Percentiles rank a stretch among this genome's conserved stretches.
Evolutionary conservation across 2,888 invertebrate species (phyloP).

Genomic region (Scelioninae gen. 2): DNA sequence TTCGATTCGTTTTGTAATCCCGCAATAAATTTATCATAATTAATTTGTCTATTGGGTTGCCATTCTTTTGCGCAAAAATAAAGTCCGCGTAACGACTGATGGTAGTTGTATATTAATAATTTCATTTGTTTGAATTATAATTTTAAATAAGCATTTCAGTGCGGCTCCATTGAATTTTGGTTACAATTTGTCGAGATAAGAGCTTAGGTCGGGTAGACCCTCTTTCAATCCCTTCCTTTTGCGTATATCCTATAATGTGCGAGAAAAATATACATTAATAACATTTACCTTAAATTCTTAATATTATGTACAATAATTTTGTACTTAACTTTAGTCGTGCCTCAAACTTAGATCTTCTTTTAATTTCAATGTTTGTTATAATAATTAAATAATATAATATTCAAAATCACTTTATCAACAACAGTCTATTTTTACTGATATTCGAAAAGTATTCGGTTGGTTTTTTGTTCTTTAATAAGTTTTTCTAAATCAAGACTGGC

Average conservation of each 20-base stretch:
- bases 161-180: constrained; percentile 68
- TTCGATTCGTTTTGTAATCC: constrained; percentile 28
- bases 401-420: no score
- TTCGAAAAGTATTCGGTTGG: no score
- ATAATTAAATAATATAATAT: no score
- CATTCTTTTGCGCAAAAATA: constrained; percentile 65
- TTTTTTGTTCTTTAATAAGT: no score
- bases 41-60: constrained; percentile 61
- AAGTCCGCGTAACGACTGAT: constrained; percentile 67
- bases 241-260: constrained; percentile 91
- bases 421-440: no score
- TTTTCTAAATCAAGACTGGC: no score
- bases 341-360: no score
- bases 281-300: no score
- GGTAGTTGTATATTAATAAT: constrained; percentile 62
- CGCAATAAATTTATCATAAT: constrained; percentile 28
- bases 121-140: constrained; percentile 72
- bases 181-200: constrained; percentile 99
- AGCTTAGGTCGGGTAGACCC: constrained; percentile 94
- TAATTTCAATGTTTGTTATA: no score
- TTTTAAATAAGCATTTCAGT: constrained; percentile 74
- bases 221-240: constrained; percentile 99
- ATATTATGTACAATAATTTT: no score
- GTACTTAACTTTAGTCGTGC: no score
- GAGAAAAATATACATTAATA: no score